These are phyloP conservation scores for Pleuronectes platessa DNA, from an alignment of 2,113 vertebrate species.

Conservation along the genomic window DNA sequence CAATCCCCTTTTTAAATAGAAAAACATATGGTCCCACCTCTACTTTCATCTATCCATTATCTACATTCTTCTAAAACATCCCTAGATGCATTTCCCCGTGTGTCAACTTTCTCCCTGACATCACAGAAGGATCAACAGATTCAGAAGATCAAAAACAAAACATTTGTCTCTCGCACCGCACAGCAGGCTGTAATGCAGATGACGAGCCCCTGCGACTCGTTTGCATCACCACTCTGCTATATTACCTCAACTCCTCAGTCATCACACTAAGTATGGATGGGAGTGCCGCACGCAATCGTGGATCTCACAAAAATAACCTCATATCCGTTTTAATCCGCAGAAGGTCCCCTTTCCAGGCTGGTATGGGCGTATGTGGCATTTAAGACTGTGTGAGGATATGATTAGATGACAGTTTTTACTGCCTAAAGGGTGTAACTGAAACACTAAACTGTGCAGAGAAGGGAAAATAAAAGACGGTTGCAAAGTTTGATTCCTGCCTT, in stretches of 20 bases:
- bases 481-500: constrained; percentile 64
- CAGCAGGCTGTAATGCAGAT: constrained; percentile 22
- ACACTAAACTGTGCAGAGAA: constrained; percentile 73
- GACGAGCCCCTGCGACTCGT: constrained; percentile 36
- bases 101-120: background rate
- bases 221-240: constrained; percentile 54
- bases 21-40: background rate
- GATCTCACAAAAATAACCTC: constrained; percentile 80
- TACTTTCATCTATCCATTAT: background rate
- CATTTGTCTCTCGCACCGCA: constrained; percentile 2
- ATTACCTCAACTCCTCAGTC: constrained; percentile 75
- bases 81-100: too few species aligned
- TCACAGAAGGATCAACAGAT: constrained; percentile 15
- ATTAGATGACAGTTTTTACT: constrained; percentile 83
- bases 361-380: constrained; percentile 80
- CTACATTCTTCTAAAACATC: background rate
- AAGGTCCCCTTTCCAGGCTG: constrained; percentile 76
- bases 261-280: constrained; percentile 70
- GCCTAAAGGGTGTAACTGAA: constrained; percentile 81
- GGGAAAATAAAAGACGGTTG: constrained; percentile 68
- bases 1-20: too few species aligned
- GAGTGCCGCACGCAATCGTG: constrained; percentile 73
- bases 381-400: constrained; percentile 78
- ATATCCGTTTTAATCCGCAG: constrained; percentile 80
- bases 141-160: background rate